These are phyloP conservation scores for Probosciger aterrimus DNA, from an alignment of 2,113 vertebrate genomes.

Conservation along the genomic window DNA sequence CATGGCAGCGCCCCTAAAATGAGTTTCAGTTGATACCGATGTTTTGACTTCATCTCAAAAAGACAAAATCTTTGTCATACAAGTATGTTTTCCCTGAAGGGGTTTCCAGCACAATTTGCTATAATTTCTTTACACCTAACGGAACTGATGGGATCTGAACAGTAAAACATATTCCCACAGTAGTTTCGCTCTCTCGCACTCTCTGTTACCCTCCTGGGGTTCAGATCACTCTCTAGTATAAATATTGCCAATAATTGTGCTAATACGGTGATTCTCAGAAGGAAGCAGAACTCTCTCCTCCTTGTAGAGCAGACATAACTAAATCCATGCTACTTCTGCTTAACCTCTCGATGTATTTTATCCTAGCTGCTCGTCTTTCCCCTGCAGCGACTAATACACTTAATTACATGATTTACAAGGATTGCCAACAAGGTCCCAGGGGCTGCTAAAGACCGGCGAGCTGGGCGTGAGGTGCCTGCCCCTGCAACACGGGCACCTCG, in stretches of 20 bases:
- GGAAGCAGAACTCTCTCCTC: not conserved
- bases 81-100: conserved; percentile 60
- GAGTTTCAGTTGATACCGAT: conserved; percentile 6
- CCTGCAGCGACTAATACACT: conserved; percentile 2
- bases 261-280: not conserved
- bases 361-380: not conserved
- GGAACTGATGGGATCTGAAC: conserved; percentile 32
- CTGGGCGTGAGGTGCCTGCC: not conserved
- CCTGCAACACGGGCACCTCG: not conserved
- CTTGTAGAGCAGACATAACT: not conserved
- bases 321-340: not conserved
- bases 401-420: not conserved
- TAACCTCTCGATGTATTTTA: not conserved
- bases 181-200: not conserved
- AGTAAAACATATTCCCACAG: conserved; percentile 5
- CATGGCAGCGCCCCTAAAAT: not conserved
- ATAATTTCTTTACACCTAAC: conserved; percentile 52
- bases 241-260: conserved; percentile 38
- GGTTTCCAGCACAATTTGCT: conserved; percentile 50
- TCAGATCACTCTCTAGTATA: conserved; percentile 1
- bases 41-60: conserved; percentile 67
- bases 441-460: not conserved
- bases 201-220: conserved; percentile 27
- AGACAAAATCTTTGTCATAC: conserved; percentile 61
- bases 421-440: not conserved